Evolutionary conservation across 2,888 invertebrate species (phyloP).

Genomic region (Podabrus alpinus): DNA sequence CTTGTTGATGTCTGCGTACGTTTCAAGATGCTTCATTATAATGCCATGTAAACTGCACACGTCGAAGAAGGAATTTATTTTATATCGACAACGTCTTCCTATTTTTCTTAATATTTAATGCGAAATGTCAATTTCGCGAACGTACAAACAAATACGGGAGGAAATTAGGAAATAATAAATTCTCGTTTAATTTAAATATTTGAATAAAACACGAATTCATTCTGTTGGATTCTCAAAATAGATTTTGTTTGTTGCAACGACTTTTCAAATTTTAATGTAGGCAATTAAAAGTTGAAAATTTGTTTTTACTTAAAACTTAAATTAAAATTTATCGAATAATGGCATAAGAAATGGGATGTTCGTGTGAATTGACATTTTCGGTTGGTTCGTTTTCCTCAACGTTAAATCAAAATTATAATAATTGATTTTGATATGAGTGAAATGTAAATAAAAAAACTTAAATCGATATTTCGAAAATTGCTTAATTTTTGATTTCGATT

Average conservation of each 20-base stretch:
- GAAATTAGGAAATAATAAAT: neutral
- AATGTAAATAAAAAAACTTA: neutral
- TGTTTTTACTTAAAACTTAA: neutral
- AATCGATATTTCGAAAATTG: neutral
- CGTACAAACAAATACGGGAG: neutral
- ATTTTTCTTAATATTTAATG: neutral
- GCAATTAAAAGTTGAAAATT: neutral
- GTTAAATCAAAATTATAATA: neutral
- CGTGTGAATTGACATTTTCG: neutral
- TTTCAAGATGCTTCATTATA: constrained; percentile 14
- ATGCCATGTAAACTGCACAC: neutral
- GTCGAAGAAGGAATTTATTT: neutral
- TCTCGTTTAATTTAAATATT: neutral
- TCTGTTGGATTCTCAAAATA: neutral
- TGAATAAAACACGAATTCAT: neutral
- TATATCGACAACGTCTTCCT: neutral
- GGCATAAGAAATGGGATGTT: neutral
- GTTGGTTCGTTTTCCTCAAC: neutral
- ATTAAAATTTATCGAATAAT: neutral
- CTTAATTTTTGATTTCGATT: neutral
- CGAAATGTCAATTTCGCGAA: neutral
- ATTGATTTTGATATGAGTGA: neutral
- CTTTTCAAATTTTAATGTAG: neutral
- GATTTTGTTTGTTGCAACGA: neutral
- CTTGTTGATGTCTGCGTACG: neutral